Conservation (phyloP, 1,140 invertebrate species). For the Archivesica marissinica region DNA sequence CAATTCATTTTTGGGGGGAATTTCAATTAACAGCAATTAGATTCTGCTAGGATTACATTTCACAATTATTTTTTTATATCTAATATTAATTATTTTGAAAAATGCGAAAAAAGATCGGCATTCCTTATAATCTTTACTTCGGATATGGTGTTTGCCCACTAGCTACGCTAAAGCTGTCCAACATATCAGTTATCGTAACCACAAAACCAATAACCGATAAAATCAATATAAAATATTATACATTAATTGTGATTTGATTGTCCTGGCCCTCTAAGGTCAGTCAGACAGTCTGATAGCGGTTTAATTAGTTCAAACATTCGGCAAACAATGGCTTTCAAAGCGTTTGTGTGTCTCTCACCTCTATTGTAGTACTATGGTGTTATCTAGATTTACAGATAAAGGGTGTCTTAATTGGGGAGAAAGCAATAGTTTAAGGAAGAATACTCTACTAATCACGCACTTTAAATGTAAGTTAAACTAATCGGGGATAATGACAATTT, state of each 20-base stretch:
- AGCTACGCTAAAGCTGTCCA: too few species aligned
- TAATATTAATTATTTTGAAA: too few species aligned
- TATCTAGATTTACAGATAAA: background rate
- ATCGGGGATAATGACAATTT: too few species aligned
- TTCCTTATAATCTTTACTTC: too few species aligned
- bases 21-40: too few species aligned
- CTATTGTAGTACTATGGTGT: conserved; percentile 14
- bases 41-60: too few species aligned
- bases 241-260: background rate
- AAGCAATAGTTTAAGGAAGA: background rate
- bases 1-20: too few species aligned
- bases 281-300: conserved; percentile 36
- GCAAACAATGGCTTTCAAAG: background rate
- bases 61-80: too few species aligned
- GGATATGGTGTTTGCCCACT: too few species aligned
- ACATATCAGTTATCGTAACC: too few species aligned
- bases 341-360: conserved; percentile 17
- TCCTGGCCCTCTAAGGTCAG: conserved; percentile 10
- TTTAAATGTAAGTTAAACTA: too few species aligned
- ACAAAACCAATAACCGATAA: conserved; percentile 30
- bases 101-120: too few species aligned
- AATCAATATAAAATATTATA: conserved; percentile 5
- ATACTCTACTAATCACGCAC: background rate
- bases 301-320: conserved; percentile 1
- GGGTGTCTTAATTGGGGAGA: background rate